These are phyloP conservation scores for Phrynocephalus vlangalii DNA, from an alignment of 2,797 vertebrate species.

Conservation along the genomic window DNA sequence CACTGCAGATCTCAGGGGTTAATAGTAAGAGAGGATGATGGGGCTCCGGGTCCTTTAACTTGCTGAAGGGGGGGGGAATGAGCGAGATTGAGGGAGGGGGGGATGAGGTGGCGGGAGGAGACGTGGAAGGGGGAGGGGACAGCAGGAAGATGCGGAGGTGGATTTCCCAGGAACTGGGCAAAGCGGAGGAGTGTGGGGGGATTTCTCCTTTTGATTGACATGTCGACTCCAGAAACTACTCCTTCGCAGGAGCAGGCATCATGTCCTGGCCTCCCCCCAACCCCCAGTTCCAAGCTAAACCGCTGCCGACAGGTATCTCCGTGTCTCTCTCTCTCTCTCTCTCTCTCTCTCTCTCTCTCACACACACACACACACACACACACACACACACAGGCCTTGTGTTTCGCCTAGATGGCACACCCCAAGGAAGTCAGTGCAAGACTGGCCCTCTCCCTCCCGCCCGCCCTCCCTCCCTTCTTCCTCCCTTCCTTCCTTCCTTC, in stretches of 20 bases:
- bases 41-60: slow-evolving; percentile 61
- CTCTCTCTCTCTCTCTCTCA: not conserved
- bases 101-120: slow-evolving; percentile 45
- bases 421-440: not conserved
- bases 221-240: not conserved
- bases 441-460: not conserved
- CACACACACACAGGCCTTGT: not conserved
- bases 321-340: not conserved
- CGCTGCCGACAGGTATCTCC: not conserved
- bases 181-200: slow-evolving; percentile 64
- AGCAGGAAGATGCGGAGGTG: slow-evolving; percentile 70
- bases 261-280: too few species aligned
- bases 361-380: too few species aligned
- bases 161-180: slow-evolving; percentile 72
- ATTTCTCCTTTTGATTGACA: slow-evolving; percentile 58
- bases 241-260: not conserved
- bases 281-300: not conserved
- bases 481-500: not conserved
- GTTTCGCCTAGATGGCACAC: not conserved
- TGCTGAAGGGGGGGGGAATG: slow-evolving; percentile 40
- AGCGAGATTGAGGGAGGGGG: slow-evolving; percentile 29
- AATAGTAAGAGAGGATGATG: slow-evolving; percentile 45
- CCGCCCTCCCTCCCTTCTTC: not conserved
- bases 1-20: slow-evolving; percentile 68
- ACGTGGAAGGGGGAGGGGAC: slow-evolving; percentile 58